Conservation (phyloP, 2,888 invertebrate species). For the Apodemia zela region DNA sequence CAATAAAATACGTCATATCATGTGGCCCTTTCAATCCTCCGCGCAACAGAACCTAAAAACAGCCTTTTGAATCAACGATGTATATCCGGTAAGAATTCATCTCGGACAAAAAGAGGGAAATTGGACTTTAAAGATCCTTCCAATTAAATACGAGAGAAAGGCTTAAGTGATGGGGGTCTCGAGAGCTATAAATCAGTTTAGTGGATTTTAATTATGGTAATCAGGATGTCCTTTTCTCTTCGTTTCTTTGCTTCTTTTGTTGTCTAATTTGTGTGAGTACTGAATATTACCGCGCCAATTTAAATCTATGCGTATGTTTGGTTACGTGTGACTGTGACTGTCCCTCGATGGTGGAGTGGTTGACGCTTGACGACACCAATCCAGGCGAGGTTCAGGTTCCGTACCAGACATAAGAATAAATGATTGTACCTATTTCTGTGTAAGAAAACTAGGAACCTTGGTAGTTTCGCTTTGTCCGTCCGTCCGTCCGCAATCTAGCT, state of each 20-base stretch:
- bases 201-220: constrained; percentile 53
- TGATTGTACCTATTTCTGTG: too few relatives aligned
- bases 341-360: not conserved
- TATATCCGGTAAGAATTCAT: constrained; percentile 65
- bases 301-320: constrained; percentile 29
- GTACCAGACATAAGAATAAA: too few relatives aligned
- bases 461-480: too few relatives aligned
- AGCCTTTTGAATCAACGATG: constrained; percentile 58
- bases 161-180: constrained; percentile 64
- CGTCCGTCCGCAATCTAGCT: too few relatives aligned
- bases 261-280: constrained; percentile 41
- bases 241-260: constrained; percentile 42
- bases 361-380: too few relatives aligned
- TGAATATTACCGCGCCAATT: constrained; percentile 35
- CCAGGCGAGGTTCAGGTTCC: too few relatives aligned
- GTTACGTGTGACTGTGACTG: not conserved
- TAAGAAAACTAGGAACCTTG: too few relatives aligned
- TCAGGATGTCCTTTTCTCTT: constrained; percentile 48
- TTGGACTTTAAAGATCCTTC: constrained; percentile 59
- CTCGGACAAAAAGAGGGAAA: constrained; percentile 57
- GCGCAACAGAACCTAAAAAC: constrained; percentile 65
- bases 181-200: constrained; percentile 54
- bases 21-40: constrained; percentile 56
- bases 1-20: constrained; percentile 77
- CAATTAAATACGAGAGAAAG: constrained; percentile 64